A percentile compares a stretch with the other conserved stretches of the same genome.
Conservation (phyloP, 2,113 vertebrate genomes). For the Gulo gulo region DNA sequence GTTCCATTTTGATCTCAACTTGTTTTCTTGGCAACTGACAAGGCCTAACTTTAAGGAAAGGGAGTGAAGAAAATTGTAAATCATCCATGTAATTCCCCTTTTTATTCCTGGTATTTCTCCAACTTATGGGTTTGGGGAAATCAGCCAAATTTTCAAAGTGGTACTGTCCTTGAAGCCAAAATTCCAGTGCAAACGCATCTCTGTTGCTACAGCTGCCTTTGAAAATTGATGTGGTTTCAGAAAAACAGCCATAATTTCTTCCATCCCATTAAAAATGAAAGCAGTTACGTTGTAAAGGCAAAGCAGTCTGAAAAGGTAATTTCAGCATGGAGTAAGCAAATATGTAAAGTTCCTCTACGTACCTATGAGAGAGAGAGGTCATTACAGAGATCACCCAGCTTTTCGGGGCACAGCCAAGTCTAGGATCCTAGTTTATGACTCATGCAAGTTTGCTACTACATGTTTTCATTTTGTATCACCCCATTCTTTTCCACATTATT, state of each 20-base stretch:
- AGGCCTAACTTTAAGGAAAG: slow-evolving; percentile 37
- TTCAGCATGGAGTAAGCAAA: background rate
- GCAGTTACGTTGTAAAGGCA: background rate
- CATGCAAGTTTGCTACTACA: background rate
- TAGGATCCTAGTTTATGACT: background rate
- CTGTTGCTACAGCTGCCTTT: slow-evolving; percentile 61
- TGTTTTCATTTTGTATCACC: background rate
- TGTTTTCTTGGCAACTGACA: slow-evolving; percentile 54
- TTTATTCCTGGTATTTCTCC: slow-evolving; percentile 69
- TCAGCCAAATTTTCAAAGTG: slow-evolving; percentile 74
- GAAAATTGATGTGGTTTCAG: slow-evolving; percentile 62
- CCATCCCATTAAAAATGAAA: slow-evolving; percentile 55
- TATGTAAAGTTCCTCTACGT: background rate
- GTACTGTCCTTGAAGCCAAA: slow-evolving; percentile 66
- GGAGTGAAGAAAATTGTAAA: slow-evolving; percentile 54
- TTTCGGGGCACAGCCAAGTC: background rate
- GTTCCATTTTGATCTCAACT: slow-evolving; percentile 48
- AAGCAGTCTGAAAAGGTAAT: background rate
- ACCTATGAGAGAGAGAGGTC: background rate
- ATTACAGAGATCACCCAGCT: background rate
- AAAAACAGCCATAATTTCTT: slow-evolving; percentile 54
- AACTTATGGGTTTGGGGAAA: slow-evolving; percentile 67
- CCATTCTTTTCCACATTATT: background rate
- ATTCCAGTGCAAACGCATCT: slow-evolving; percentile 65
- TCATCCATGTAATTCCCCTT: slow-evolving; percentile 57